Base-by-base conservation (phyloP, 2,113 vertebrate species). In the Chaetodon auriga region DNA sequence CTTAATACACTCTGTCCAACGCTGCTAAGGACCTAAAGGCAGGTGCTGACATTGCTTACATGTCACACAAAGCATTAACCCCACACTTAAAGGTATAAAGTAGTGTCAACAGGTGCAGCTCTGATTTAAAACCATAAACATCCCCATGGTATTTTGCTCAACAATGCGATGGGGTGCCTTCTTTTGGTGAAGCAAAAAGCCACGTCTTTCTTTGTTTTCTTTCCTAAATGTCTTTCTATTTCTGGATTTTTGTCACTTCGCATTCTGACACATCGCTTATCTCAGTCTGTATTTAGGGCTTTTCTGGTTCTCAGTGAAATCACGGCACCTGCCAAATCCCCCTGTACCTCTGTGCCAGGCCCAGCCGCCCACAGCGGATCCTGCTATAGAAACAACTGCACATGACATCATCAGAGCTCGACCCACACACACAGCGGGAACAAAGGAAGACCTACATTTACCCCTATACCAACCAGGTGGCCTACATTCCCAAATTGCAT, bases 331-430 rank as follows among this genome's bases (percentile, higher is more conserved):
- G 68, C 60, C 82, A 81, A 87, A 86, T 86, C 65, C 78, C 66
- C 73, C 14, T 36, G 53, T 65, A 63, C 80, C 54, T 83, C 74
- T 71, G 69, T 85, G 87, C 86, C 90, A 81, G 76, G 62, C 79
- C 51, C 62, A 68, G 72, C 78, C 82, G 65, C 94, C 92, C 85
- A 92, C 91, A 7, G 60, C 49, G 61, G 54, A 84, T 84, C 87
- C 84, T 4, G 45, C 84, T 80, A 85, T 65, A 87, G 80, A 82
- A 89, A 78, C 65, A 73, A 80, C 73, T 43, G 61, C 72, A 38
- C 60, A 58, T 90, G 86, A 92, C 92, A 84, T 92, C 90, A 92
- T 89, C 87, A 88, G 78, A 91, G 57, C 84, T 87, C 87, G 68
- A 87, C 88, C 90, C 92, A 92, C 90, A 87, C 90, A 87, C 90